Conservation (phyloP, 2,888 invertebrate species). For the Parnassius orleans region DNA sequence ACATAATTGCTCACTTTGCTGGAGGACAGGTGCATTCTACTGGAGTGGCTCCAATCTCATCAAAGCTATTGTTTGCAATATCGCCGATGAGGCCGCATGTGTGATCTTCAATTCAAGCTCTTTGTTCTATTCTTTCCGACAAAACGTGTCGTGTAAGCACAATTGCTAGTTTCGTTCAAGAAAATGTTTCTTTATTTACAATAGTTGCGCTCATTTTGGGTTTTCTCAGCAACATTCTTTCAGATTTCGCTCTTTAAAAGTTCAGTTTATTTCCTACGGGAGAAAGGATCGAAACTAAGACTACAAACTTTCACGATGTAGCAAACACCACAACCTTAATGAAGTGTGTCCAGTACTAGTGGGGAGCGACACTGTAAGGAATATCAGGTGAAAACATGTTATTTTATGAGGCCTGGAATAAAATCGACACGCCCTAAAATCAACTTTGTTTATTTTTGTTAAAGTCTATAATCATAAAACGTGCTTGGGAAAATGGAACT, state of each 20-base stretch:
- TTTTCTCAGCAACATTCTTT: conserved; percentile 19
- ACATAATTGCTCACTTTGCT: conserved; percentile 39
- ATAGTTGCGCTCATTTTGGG: conserved; percentile 27
- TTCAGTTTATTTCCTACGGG: conserved; percentile 17
- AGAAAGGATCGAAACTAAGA: conserved; percentile 12
- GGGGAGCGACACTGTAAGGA: conserved; percentile 45
- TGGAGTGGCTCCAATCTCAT: conserved; percentile 61
- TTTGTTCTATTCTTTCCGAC: conserved; percentile 54
- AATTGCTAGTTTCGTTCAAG: conserved; percentile 47
- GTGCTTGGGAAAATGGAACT: conserved; percentile 55
- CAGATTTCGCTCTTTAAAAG: conserved; percentile 9
- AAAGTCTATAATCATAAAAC: conserved; percentile 40
- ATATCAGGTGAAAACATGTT: conserved; percentile 57
- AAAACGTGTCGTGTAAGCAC: conserved; percentile 66
- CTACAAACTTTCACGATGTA: conserved; percentile 29
- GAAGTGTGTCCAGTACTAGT: conserved; percentile 53
- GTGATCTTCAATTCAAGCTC: conserved; percentile 59
- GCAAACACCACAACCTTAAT: conserved; percentile 44
- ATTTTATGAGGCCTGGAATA: conserved; percentile 62
- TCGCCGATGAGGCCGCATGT: conserved; percentile 59
- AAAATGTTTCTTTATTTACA: conserved; percentile 38
- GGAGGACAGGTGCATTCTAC: conserved; percentile 37
- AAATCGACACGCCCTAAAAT: conserved; percentile 55
- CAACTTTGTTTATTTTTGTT: conserved; percentile 37
- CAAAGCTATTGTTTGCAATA: conserved; percentile 55